Base-by-base conservation (phyloP, 1,140 invertebrate species). In the Thereuonema tuberculata region DNA sequence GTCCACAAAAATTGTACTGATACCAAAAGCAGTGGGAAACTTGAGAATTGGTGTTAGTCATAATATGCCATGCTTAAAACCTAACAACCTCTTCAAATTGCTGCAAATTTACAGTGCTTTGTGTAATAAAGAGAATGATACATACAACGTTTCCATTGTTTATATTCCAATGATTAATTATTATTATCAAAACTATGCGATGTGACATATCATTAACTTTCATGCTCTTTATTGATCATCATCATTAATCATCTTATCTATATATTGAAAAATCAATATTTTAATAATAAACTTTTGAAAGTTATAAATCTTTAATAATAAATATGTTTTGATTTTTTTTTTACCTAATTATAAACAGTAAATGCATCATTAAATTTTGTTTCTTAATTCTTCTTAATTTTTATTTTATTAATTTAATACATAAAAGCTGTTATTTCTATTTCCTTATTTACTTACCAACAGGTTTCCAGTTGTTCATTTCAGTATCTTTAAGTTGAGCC, bases 401-500 rank as follows among this genome's bases (percentile, higher is more conserved):
- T 5, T 12, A 50, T 9, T 5, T 24, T 12, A 20, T n/a, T 5
- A 50, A 50, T 5, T 60, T 60, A 25, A 14, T 24, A 14, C 1
- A 46, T 49, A 5, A 2, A n/a, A 43, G n/a, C n/a, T n/a, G n/a
- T n/a, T n/a, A n/a, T n/a, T 46, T 50, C 5, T 50, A 5, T 12
- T 24, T 24, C 5, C 24, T 50, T 28, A 54, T 15, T 37, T 14
- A 50, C 66, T 64, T 62, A 76, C 75, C 75, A 61, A 73, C 59
- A 62, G 74, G 67, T 61, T 73, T 71, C 72, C 72, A 77, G 23
- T 67, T 67, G 26, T 54, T 63, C 67, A 76, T 71, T 61, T 78
- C 72, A 24, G 68, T 67, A n/a, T 74, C 70, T 60, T 69, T 67
- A n/a, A 77, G 63, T 59, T 75, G 69, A 23, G 76, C 75, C 75